Evolutionary conservation across 1,140 invertebrate genomes (phyloP).

Genomic region (Orussus abietinus): DNA sequence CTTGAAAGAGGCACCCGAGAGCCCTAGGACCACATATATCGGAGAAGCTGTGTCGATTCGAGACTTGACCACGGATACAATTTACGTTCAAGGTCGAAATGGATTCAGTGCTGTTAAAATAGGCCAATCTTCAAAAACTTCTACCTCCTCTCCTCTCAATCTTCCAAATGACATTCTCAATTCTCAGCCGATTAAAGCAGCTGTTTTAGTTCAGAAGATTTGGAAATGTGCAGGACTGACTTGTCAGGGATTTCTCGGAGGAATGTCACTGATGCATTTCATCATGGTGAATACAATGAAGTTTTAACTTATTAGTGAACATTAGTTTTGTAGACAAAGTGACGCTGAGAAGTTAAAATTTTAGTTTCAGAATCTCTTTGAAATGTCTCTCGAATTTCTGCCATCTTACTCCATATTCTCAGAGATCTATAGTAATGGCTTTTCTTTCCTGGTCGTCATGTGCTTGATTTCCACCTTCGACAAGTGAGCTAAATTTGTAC

Average conservation of each 20-base stretch:
- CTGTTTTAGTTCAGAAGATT: constrained; percentile 37
- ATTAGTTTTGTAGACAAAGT: not conserved
- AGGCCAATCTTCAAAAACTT: no score
- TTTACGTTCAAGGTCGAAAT: constrained; percentile 46
- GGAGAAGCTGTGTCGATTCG: constrained; percentile 37
- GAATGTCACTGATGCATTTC: constrained; percentile 46
- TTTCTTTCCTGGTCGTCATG: constrained; percentile 37
- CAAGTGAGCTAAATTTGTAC: constrained; percentile 42
- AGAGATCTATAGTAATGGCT: constrained; percentile 41
- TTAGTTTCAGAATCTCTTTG: constrained; percentile 15
- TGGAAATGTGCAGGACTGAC: constrained; percentile 38
- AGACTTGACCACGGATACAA: constrained; percentile 42
- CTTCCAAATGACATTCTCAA: no score
- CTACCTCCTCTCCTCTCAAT: no score
- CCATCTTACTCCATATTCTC: constrained; percentile 29
- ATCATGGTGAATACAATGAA: constrained; percentile 36
- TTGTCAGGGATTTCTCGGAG: constrained; percentile 46
- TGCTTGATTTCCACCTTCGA: constrained; percentile 42
- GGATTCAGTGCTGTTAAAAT: constrained; percentile 47
- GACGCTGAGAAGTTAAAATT: not conserved
- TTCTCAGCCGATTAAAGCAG: constrained; percentile 36
- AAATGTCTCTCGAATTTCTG: constrained; percentile 23
- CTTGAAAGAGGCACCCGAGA: constrained; percentile 38
- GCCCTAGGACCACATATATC: constrained; percentile 29
- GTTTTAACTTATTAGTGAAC: constrained; percentile 1